A percentile compares a stretch with the other conserved stretches of the same genome.
Evolutionary conservation across 2,888 invertebrate genomes (phyloP).

Genomic region (Mythimna impura): DNA sequence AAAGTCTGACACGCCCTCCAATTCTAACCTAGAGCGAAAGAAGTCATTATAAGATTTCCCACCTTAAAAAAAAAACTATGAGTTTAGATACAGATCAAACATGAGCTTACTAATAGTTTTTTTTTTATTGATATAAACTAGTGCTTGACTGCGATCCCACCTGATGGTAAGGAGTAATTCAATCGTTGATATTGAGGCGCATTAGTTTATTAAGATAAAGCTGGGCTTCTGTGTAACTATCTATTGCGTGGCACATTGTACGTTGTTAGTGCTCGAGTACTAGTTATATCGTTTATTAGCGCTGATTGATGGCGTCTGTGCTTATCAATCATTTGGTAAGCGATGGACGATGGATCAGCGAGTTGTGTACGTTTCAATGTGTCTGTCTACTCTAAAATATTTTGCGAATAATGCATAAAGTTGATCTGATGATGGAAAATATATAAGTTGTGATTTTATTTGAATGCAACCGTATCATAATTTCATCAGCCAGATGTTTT

Average conservation of each 20-base stretch:
- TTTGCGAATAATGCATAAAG: not conserved
- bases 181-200: too few relatives aligned
- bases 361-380: not conserved
- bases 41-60: too few relatives aligned
- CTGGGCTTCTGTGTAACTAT: conserved; percentile 3
- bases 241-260: not conserved
- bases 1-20: too few relatives aligned
- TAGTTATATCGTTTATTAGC: conserved; percentile 24
- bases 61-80: too few relatives aligned
- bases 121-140: too few relatives aligned
- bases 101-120: too few relatives aligned
- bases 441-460: not conserved
- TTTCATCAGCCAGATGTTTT: not conserved
- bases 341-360: conserved; percentile 3
- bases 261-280: conserved; percentile 10
- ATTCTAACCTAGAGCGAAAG: too few relatives aligned
- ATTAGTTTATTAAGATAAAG: not conserved
- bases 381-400: not conserved
- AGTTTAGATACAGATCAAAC: too few relatives aligned
- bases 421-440: not conserved
- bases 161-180: too few relatives aligned
- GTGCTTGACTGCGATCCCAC: too few relatives aligned
- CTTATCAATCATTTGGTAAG: conserved; percentile 27
- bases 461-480: not conserved
- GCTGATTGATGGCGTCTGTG: conserved; percentile 27